Base-by-base conservation (phyloP, 2,113 vertebrate species). In the Poecilia latipinna region DNA sequence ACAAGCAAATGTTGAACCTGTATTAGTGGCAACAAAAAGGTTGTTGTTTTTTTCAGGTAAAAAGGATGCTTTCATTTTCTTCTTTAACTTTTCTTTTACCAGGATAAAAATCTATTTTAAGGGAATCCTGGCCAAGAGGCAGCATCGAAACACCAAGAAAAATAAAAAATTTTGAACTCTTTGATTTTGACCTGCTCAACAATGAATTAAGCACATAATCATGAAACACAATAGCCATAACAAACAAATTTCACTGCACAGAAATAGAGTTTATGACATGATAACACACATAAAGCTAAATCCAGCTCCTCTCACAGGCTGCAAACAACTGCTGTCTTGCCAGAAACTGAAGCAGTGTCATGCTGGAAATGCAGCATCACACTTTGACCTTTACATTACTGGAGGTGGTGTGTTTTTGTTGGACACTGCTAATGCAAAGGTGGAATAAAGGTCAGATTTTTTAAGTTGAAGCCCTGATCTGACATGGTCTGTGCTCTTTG, bases 371-470 rank as follows among this genome's bases (percentile, higher is more conserved):
- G 32, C 63, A 24, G 63, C 32, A 35, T 24, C 63, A 35, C 15
- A 22, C 33, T 66, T 10, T 39, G 35, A 66, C 65, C 65, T 66
- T 66, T 39, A 28, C 24, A 42, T n/a, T n/a, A 60, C n/a, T 15
- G 6, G 39, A 26, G 32, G 6, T 19, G 24, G 28, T 22, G 17
- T 31, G 51, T 74, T 24, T 54, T 63, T 28, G 61, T 33, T 28
- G 65, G 65, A 61, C 70, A 37, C 60, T 4, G 2, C 26, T 48
- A 5, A 37, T 8, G 29, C 24, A 29, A 24, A 37, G 71, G 35
- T 12, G 48, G 10, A 70, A 3, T 65, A 39, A 74, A 69, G 63
- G 63, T 64, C 75, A 77, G n/a, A 71, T 13, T 61, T 33, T 70
- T 10, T 28, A 35, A 71, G 19, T 65, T 37, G 3, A 24, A 32